Evolutionary conservation across 2,113 vertebrate species (phyloP).

Genomic region (Calyptomena viridis): DNA sequence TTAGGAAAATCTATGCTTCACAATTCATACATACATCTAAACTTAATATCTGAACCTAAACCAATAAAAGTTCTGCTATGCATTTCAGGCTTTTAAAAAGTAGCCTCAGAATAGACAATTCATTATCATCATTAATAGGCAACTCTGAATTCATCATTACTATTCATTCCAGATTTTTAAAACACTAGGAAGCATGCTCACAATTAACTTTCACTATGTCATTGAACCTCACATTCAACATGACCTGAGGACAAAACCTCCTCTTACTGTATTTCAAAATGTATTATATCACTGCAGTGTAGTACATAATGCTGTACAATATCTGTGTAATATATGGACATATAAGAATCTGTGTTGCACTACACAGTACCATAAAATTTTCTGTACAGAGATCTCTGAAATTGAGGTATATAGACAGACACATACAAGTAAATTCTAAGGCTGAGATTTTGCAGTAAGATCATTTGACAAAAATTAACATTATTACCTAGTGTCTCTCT

Average conservation of each 20-base stretch:
- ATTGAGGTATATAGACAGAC: not conserved
- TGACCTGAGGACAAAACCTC: not conserved
- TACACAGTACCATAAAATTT: not conserved
- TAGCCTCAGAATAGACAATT: not conserved
- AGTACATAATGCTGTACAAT: not conserved
- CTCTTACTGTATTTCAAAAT: not conserved
- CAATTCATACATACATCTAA: not conserved
- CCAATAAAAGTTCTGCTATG: not conserved
- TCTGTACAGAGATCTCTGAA: not conserved
- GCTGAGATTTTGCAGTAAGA: not conserved
- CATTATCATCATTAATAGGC: not conserved
- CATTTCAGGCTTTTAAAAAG: not conserved
- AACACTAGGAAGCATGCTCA: not conserved
- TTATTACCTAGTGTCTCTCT: not conserved
- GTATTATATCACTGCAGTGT: not conserved
- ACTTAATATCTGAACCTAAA: not conserved
- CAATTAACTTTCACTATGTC: not conserved
- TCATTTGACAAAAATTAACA: not conserved
- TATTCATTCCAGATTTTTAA: not conserved
- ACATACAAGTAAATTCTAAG: conserved; percentile 14
- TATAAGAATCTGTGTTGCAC: not conserved
- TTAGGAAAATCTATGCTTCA: not conserved
- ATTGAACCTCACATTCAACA: not conserved
- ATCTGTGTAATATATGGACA: not conserved
- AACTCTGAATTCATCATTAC: not conserved